Evolutionary conservation across 2,797 vertebrate species (phyloP).

Genomic region (Characodon lateralis): DNA sequence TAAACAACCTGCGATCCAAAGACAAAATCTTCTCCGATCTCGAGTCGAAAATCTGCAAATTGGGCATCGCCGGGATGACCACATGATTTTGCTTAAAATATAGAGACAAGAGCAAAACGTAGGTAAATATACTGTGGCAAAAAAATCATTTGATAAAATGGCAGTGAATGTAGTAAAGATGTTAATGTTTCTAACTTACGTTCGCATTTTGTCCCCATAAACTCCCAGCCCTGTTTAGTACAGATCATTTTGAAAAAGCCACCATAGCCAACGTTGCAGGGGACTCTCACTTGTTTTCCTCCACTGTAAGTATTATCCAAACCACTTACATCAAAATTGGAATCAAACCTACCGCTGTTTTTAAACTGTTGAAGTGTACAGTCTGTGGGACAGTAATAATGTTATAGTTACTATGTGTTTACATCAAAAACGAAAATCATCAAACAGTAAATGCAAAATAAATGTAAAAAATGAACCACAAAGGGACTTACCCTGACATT

Average conservation of each 20-base stretch:
- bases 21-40: slow-evolving; percentile 65
- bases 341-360: rapidly evolving
- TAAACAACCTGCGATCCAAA: slow-evolving; percentile 76
- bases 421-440: not conserved
- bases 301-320: slow-evolving; percentile 1
- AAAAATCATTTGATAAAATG: not conserved
- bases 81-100: slow-evolving; percentile 70
- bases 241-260: slow-evolving; percentile 72
- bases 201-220: slow-evolving; percentile 39
- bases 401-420: not conserved
- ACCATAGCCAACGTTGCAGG: slow-evolving; percentile 62
- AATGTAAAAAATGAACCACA: not conserved
- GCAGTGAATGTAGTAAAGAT: not conserved
- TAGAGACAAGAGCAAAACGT: slow-evolving; percentile 10
- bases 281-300: slow-evolving; percentile 48
- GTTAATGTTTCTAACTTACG: slow-evolving; percentile 57
- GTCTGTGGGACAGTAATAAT: slow-evolving; percentile 15
- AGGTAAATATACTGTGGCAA: not conserved
- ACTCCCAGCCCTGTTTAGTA: slow-evolving; percentile 1
- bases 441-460: not conserved
- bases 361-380: slow-evolving; percentile 39
- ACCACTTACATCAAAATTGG: slow-evolving; percentile 42
- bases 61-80: slow-evolving; percentile 75
- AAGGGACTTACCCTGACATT: slow-evolving; percentile 59
- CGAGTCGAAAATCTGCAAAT: slow-evolving; percentile 72